Base-by-base conservation (phyloP, 2,888 invertebrate species). In the Pardosa pseudoannulata region DNA sequence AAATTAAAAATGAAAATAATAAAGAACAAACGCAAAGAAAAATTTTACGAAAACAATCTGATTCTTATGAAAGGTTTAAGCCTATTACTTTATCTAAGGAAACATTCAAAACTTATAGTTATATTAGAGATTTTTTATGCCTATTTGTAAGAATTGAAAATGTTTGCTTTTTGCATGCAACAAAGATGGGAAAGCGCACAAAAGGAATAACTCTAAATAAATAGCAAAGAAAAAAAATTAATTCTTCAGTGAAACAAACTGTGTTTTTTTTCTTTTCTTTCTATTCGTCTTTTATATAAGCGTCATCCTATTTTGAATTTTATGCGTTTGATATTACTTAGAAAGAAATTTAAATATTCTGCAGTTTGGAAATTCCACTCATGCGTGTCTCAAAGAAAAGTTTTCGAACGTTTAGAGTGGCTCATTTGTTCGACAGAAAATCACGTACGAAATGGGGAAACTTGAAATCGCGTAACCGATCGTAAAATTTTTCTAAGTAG, bases 381-480 rank as follows among this genome's bases (percentile, higher is more conserved):
- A 36, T 68, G 68, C 19, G 39, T 7, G 19, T n/a, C 36, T 36
- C 36, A 36, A 32, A 68, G 36, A 68, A 68, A 68, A 36, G 36
- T 31, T 68, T 68, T 36, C 32, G 28, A 68, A 68, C 31, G 23
- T 46, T 46, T 68, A 68, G 19, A 68, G 68, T 68, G 68, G 36
- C 39, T 36, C 36, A 68, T 68, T 68, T 68, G 39, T 36, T 36
- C n/a, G 36, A n/a, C 36, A 23, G 11, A 39, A 31, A 68, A 68
- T 36, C 68, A 68, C 68, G 68, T 68, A 68, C 19, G 23, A 9
- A 68, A 28, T 13, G 36, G 11, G 68, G 36, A 31, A 36, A 68
- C 39, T 36, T 39, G 19, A 68, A 68, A 68, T 68, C 19, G 68
- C 39, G 39, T 68, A 68, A 68, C 36, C 68, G 68, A 68, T 68